These are phyloP conservation scores for Drosophila grimshawi DNA, from an alignment of 1,140 invertebrate genomes.

Conservation along the genomic window DNA sequence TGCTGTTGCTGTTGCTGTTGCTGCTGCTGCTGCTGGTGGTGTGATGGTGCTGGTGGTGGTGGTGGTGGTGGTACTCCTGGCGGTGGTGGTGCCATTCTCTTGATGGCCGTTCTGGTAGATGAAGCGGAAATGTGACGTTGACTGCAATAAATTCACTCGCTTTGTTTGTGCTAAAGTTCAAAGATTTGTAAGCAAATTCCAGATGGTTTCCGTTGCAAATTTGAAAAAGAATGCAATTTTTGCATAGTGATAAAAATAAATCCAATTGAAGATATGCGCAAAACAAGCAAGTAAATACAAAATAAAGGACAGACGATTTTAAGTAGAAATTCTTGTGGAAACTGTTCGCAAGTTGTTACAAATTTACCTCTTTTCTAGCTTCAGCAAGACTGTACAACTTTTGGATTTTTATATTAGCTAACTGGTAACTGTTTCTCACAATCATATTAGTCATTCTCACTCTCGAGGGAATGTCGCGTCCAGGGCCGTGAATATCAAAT, in stretches of 20 bases:
- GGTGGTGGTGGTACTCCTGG: constrained; percentile 6
- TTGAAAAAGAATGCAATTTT: constrained; percentile 10
- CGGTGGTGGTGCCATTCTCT: constrained; percentile 53
- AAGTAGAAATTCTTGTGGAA: no score
- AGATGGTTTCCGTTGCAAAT: constrained; percentile 25
- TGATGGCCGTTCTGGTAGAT: constrained; percentile 80
- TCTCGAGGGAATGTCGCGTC: neutral
- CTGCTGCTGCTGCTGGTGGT: neutral
- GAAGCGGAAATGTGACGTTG: constrained; percentile 82
- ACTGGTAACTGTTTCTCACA: constrained; percentile 13
- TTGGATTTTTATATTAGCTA: no score
- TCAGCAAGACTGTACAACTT: no score
- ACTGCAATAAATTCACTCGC: constrained; percentile 73
- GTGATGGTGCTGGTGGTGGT: constrained; percentile 1
- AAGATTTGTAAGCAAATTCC: constrained; percentile 47
- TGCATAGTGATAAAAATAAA: constrained; percentile 3
- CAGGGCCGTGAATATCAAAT: constrained; percentile 33
- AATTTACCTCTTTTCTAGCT: no score
- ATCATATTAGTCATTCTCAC: constrained; percentile 25
- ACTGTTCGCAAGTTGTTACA: no score
- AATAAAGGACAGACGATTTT: no score
- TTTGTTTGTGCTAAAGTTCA: constrained; percentile 76
- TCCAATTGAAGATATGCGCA: neutral
- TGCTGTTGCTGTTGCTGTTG: constrained; percentile 13
- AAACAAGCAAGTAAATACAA: neutral